Evolutionary conservation across 2,888 invertebrate genomes (phyloP).

Genomic region (Zhengitettix transpicula): DNA sequence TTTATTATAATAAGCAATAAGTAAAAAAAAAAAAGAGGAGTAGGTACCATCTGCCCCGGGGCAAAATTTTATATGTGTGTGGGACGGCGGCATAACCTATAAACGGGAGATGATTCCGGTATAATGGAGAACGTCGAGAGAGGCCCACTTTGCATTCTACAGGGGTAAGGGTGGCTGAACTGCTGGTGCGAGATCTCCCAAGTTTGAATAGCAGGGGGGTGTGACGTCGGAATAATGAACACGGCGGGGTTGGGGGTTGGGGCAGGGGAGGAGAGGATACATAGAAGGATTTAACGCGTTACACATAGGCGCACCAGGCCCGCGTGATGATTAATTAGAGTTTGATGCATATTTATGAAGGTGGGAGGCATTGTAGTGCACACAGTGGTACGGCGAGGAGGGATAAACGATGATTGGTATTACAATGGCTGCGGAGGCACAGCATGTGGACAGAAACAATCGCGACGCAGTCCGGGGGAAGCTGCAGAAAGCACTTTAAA

Average conservation of each 20-base stretch:
- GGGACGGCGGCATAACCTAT: slow-evolving; percentile 1
- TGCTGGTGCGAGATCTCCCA: slow-evolving; percentile 3
- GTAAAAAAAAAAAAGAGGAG: too few species aligned
- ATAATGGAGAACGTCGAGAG: slow-evolving; percentile 1
- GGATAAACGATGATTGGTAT: slow-evolving; percentile 11
- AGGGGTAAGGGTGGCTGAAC: neutral
- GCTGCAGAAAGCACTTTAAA: neutral
- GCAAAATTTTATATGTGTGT: neutral
- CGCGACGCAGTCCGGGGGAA: slow-evolving; percentile 4
- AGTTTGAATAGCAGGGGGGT: slow-evolving; percentile 7
- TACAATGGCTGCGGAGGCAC: slow-evolving; percentile 6
- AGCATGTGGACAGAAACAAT: slow-evolving; percentile 6
- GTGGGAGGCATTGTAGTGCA: slow-evolving; percentile 11
- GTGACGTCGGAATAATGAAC: slow-evolving; percentile 10
- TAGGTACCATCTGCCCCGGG: neutral
- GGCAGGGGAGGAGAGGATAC: neutral
- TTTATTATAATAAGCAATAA: too few species aligned
- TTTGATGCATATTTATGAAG: slow-evolving; percentile 29
- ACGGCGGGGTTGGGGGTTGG: neutral
- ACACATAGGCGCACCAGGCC: slow-evolving; percentile 15
- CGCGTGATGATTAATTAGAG: slow-evolving; percentile 27
- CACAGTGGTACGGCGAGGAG: slow-evolving; percentile 5
- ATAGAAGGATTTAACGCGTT: slow-evolving; percentile 2
- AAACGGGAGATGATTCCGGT: slow-evolving; percentile 1
- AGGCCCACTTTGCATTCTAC: slow-evolving; percentile 9